These are phyloP conservation scores for Sinocyclocheilus rhinocerous DNA, from an alignment of 2,113 vertebrate species.

Conservation along the genomic window DNA sequence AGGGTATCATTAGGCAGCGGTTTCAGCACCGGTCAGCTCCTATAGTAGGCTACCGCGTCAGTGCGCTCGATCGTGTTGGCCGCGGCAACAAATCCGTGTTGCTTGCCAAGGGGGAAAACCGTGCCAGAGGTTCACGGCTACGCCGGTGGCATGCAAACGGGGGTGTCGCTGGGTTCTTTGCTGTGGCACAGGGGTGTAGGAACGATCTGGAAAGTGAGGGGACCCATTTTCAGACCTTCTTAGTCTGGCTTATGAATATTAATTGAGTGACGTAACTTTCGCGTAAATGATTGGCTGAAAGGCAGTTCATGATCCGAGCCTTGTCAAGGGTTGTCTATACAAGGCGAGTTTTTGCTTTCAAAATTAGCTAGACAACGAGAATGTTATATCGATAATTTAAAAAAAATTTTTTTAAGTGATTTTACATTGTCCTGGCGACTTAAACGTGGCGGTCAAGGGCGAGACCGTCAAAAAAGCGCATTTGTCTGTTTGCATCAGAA, in stretches of 20 bases:
- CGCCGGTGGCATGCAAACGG: neutral
- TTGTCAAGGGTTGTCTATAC: no score
- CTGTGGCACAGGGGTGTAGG: neutral
- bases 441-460: neutral
- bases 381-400: neutral
- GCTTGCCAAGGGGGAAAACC: neutral
- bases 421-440: neutral
- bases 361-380: neutral
- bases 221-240: neutral
- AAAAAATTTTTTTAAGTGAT: neutral
- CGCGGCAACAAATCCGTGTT: neutral
- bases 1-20: neutral
- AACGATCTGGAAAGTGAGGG: constrained; percentile 10
- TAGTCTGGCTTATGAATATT: neutral
- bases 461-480: neutral
- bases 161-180: neutral
- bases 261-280: neutral
- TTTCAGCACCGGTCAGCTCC: constrained; percentile 60
- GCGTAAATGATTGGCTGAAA: neutral
- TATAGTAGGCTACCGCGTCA: neutral
- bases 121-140: neutral
- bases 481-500: no score
- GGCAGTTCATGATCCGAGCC: neutral
- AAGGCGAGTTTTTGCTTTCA: neutral
- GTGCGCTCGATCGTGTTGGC: constrained; percentile 8